These are phyloP conservation scores for Nebria brevicollis DNA, from an alignment of 2,888 invertebrate species.

Conservation along the genomic window DNA sequence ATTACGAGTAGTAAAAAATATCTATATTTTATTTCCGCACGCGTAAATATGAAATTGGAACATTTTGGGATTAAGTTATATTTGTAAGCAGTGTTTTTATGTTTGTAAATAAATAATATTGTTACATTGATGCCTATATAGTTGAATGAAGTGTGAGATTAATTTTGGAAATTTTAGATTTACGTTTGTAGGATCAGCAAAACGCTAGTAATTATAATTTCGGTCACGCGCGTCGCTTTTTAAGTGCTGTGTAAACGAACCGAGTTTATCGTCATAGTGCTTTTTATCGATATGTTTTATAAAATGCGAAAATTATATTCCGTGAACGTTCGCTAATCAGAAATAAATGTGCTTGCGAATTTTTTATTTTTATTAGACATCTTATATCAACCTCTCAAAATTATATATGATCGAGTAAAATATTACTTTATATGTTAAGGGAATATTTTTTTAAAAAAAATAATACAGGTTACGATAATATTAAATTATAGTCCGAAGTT, in stretches of 20 bases:
- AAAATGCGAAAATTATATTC: no score
- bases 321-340: no score
- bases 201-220: neutral
- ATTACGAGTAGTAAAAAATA: no score
- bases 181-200: neutral
- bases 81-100: neutral
- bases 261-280: neutral
- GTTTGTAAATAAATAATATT: neutral
- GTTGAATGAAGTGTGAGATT: neutral
- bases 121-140: neutral
- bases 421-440: neutral
- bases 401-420: neutral
- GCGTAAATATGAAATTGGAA: neutral
- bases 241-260: neutral
- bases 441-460: neutral
- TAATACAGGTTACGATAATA: neutral
- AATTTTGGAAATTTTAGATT: slow-evolving; percentile 1
- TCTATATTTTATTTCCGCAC: no score
- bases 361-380: neutral
- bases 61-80: neutral
- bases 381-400: neutral
- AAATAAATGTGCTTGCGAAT: neutral
- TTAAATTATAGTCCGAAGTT: slow-evolving; percentile 14
- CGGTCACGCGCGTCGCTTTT: neutral
- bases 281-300: neutral